These are phyloP conservation scores for Scaptomyza montana DNA, from an alignment of 1,140 invertebrate genomes.

Conservation along the genomic window DNA sequence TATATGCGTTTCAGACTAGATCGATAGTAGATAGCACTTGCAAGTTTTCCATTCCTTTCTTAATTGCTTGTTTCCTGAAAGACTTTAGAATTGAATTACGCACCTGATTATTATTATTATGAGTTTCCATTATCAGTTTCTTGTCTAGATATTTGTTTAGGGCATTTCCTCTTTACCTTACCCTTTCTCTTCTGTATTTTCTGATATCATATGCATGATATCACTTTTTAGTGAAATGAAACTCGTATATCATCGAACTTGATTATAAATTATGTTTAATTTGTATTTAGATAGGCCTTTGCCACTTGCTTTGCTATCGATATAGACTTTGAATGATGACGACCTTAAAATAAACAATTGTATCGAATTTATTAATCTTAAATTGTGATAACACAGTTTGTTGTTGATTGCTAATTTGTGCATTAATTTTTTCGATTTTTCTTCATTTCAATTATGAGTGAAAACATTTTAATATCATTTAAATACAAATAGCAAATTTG, in stretches of 20 bases:
- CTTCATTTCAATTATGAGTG: slow-evolving; percentile 24
- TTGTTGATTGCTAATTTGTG: slow-evolving; percentile 43
- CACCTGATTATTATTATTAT: slow-evolving; percentile 44
- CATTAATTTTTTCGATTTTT: slow-evolving; percentile 29
- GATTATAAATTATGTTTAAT: slow-evolving; percentile 50
- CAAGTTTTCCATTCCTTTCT: slow-evolving; percentile 8
- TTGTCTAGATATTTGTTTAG: slow-evolving; percentile 46
- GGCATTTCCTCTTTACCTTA: slow-evolving; percentile 26
- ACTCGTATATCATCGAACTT: slow-evolving; percentile 23
- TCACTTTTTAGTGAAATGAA: not conserved
- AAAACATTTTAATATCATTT: slow-evolving; percentile 10
- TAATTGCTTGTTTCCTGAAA: slow-evolving; percentile 56
- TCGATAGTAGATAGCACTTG: slow-evolving; percentile 36
- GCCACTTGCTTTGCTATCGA: not conserved
- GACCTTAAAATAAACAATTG: slow-evolving; percentile 8
- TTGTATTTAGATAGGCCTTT: slow-evolving; percentile 39
- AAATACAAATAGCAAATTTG: not conserved
- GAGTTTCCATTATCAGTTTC: slow-evolving; percentile 25
- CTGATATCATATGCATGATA: slow-evolving; percentile 43
- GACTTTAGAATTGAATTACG: slow-evolving; percentile 62
- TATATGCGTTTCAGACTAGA: slow-evolving; percentile 33
- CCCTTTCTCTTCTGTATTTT: not conserved
- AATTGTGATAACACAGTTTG: slow-evolving; percentile 19
- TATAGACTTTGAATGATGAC: slow-evolving; percentile 42
- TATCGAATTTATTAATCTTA: too few relatives aligned